These are phyloP conservation scores for Cyprinus carpio DNA, from an alignment of 2,113 vertebrate species.

Conservation along the genomic window DNA sequence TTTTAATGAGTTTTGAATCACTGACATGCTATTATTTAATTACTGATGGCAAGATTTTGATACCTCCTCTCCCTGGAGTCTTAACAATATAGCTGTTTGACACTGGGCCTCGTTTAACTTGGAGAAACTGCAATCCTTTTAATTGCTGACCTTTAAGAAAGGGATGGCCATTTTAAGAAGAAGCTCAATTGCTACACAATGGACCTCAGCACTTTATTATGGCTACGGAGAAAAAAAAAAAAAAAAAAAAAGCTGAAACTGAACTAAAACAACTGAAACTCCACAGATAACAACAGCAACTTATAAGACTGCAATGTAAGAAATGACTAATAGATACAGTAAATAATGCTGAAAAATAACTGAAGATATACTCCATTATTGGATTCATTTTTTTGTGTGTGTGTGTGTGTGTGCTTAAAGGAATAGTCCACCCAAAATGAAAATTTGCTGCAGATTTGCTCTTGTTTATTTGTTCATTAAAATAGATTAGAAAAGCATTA, in stretches of 20 bases:
- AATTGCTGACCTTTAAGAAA: conserved; percentile 57
- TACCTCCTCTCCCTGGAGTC: conserved; percentile 18
- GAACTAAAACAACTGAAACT: not conserved
- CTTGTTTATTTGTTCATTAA: no score
- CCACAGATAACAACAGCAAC: not conserved
- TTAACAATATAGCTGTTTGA: conserved; percentile 31
- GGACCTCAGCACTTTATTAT: conserved; percentile 30
- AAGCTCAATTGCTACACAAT: conserved; percentile 26
- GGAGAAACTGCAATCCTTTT: conserved; percentile 30
- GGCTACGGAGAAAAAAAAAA: conserved; percentile 15
- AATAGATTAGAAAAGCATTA: not conserved
- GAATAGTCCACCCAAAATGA: not conserved
- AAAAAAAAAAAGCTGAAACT: conserved; percentile 23
- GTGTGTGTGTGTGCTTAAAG: not conserved
- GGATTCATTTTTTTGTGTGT: no score
- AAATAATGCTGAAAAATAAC: not conserved
- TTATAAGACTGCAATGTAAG: not conserved
- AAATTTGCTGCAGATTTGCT: not conserved
- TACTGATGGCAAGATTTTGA: conserved; percentile 42
- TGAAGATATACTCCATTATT: not conserved
- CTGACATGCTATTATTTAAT: conserved; percentile 47
- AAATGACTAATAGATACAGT: not conserved
- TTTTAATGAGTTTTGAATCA: conserved; percentile 46
- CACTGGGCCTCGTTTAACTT: conserved; percentile 15
- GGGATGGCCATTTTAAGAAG: conserved; percentile 31